Percentiles rank a stretch among this genome's conserved stretches.
These are phyloP conservation scores for Heteromurus nitidus DNA, from an alignment of 2,888 invertebrate genomes.

Conservation along the genomic window DNA sequence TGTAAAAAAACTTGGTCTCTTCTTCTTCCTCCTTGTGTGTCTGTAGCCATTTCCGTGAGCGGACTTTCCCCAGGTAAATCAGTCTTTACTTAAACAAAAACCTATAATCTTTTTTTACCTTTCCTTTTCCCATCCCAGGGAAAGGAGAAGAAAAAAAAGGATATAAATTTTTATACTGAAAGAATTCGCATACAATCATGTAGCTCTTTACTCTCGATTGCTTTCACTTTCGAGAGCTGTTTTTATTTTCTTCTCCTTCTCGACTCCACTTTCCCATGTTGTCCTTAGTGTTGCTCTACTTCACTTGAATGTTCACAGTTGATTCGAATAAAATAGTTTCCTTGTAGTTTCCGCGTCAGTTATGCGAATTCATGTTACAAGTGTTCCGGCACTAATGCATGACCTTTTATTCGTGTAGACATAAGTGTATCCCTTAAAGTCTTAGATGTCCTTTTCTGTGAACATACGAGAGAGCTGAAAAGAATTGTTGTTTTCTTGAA, in stretches of 20 bases:
- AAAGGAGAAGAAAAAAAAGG: not conserved
- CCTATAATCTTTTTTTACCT: not conserved
- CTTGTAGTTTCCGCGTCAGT: not conserved
- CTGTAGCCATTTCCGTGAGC: slow-evolving; percentile 90
- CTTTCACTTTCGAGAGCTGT: no score
- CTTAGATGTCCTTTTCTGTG: not conserved
- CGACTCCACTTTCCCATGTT: not conserved
- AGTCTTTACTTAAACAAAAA: slow-evolving; percentile 12
- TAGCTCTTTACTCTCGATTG: no score
- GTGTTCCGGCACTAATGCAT: not conserved
- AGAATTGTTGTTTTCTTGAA: not conserved
- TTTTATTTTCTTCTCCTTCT: no score
- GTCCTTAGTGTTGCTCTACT: not conserved
- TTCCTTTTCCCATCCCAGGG: not conserved
- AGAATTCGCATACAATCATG: not conserved
- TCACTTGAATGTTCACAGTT: slow-evolving; percentile 1
- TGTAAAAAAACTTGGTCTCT: slow-evolving; percentile 13
- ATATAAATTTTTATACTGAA: not conserved
- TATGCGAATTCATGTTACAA: not conserved
- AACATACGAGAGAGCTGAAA: not conserved
- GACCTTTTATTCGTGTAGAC: no score
- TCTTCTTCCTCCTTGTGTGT: slow-evolving; percentile 17
- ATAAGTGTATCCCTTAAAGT: no score
- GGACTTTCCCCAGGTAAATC: slow-evolving; percentile 93
- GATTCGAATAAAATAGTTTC: not conserved